Evolutionary conservation across 1,140 invertebrate genomes (phyloP).

Genomic region (Heliconius hewitsoni): DNA sequence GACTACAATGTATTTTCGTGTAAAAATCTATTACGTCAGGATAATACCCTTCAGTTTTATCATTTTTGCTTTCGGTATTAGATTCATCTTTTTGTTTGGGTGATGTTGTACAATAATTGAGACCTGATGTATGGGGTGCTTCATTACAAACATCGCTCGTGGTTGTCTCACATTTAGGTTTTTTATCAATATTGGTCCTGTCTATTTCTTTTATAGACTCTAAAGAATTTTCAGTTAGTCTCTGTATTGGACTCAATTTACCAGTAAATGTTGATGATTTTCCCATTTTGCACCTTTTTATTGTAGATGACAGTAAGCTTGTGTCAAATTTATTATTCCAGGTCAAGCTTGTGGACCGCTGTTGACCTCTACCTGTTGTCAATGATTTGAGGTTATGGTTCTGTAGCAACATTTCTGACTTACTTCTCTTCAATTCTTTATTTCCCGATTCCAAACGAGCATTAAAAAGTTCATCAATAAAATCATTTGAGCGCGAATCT

Average conservation of each 20-base stretch:
- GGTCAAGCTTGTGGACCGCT: constrained; percentile 85
- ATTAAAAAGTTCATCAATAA: constrained; percentile 85
- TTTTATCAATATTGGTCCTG: constrained; percentile 58
- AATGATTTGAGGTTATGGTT: constrained; percentile 77
- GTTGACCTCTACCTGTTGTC: constrained; percentile 81
- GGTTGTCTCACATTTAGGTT: constrained; percentile 60
- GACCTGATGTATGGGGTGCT: constrained; percentile 65
- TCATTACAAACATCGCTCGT: constrained; percentile 60
- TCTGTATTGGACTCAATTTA: constrained; percentile 72
- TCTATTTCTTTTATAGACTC: constrained; percentile 65
- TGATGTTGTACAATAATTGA: constrained; percentile 65
- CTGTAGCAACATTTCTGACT: constrained; percentile 83
- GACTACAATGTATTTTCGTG: constrained; percentile 79
- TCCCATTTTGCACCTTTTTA: constrained; percentile 85
- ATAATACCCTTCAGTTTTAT: constrained; percentile 74
- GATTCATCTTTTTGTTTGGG: constrained; percentile 71
- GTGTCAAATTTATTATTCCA: constrained; percentile 86
- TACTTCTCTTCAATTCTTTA: constrained; percentile 84
- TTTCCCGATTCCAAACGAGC: constrained; percentile 75
- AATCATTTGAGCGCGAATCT: constrained; percentile 82
- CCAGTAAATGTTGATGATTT: constrained; percentile 76
- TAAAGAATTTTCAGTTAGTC: constrained; percentile 57
- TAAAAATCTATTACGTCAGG: constrained; percentile 80
- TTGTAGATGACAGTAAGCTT: constrained; percentile 82
- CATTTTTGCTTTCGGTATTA: constrained; percentile 49